Evolutionary conservation across 2,113 vertebrate genomes (phyloP).

Genomic region (Siniperca chuatsi): DNA sequence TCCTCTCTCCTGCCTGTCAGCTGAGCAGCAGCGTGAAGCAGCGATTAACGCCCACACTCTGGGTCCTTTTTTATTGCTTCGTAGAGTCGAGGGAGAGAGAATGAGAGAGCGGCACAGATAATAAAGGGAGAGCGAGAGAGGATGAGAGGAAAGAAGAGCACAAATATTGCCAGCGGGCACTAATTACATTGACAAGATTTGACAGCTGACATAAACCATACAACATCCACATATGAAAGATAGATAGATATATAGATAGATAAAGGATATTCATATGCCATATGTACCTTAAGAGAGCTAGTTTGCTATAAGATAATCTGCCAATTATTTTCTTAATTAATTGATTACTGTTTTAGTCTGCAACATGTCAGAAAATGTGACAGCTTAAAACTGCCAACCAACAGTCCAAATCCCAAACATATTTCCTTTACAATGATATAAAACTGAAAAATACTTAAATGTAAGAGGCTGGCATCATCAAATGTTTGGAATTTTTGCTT

Average conservation of each 20-base stretch:
- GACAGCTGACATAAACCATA: conserved; percentile 42
- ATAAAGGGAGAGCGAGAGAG: conserved; percentile 30
- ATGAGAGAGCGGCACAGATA: conserved; percentile 2
- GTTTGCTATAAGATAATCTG: no score
- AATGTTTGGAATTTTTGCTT: not conserved
- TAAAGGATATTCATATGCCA: no score
- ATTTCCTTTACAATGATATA: no score
- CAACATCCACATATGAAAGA: conserved; percentile 4
- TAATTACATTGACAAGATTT: conserved; percentile 56
- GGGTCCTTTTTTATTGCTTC: conserved; percentile 41
- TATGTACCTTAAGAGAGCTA: no score
- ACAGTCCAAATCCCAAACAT: no score
- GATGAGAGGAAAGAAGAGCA: conserved; percentile 40
- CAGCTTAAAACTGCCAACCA: no score
- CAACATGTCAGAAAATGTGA: no score
- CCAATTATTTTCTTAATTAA: no score
- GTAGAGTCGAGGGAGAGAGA: conserved; percentile 29
- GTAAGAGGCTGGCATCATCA: not conserved
- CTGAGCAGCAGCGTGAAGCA: conserved; percentile 56
- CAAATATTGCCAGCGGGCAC: conserved; percentile 35
- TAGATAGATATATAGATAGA: conserved; percentile 16
- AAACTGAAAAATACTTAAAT: no score
- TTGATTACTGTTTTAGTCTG: no score
- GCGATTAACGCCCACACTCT: conserved; percentile 59
- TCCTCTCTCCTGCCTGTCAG: conserved; percentile 61